These are phyloP conservation scores for Nasonia giraulti DNA, from an alignment of 1,140 invertebrate species.

Conservation along the genomic window DNA sequence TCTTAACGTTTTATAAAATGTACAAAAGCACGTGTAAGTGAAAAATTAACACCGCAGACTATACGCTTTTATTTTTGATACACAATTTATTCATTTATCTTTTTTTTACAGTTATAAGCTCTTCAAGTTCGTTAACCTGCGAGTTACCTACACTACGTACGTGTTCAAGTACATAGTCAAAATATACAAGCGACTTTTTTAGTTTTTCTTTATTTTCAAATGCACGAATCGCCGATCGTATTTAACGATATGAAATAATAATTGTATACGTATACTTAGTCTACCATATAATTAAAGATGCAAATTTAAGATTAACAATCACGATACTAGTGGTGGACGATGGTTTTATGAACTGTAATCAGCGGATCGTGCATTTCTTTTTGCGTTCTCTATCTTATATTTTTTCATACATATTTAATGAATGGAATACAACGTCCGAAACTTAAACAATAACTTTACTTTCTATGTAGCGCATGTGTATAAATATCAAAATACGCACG, in stretches of 20 bases:
- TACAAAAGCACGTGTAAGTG: slow-evolving; percentile 50
- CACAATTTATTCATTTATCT: slow-evolving; percentile 3
- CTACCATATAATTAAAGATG: neutral
- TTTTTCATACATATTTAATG: neutral
- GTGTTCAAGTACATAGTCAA: slow-evolving; percentile 46
- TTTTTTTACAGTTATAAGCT: slow-evolving; percentile 33
- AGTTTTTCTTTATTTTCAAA: slow-evolving; percentile 15
- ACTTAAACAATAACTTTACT: slow-evolving; percentile 17
- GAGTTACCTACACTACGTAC: slow-evolving; percentile 32
- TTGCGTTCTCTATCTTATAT: neutral
- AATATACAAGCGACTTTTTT: slow-evolving; percentile 37
- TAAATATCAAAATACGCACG: slow-evolving; percentile 35
- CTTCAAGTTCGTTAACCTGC: slow-evolving; percentile 42
- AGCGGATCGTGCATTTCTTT: neutral
- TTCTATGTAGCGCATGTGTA: neutral
- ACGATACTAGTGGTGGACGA: neutral
- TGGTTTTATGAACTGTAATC: slow-evolving; percentile 5
- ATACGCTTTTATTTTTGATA: slow-evolving; percentile 28
- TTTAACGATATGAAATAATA: neutral
- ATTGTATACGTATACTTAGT: neutral
- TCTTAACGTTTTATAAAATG: slow-evolving; percentile 48
- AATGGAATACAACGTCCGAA: neutral
- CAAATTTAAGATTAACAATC: slow-evolving; percentile 13
- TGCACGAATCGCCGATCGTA: slow-evolving; percentile 33
- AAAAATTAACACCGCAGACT: slow-evolving; percentile 40